These are phyloP conservation scores for Anoura caudifer DNA, from an alignment of 2,113 vertebrate genomes.

Conservation along the genomic window DNA sequence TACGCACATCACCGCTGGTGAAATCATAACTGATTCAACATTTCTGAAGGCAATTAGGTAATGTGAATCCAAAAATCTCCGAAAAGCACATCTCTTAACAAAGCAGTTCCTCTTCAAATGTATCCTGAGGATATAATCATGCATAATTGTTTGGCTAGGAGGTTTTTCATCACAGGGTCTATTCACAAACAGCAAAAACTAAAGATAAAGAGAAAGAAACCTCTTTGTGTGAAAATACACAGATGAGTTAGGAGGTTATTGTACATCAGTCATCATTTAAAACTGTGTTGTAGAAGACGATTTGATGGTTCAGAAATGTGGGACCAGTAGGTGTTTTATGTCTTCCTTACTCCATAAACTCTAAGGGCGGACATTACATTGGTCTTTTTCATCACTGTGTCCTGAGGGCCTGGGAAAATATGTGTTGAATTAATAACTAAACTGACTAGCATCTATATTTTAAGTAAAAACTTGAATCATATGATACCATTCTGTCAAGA, in stretches of 20 bases:
- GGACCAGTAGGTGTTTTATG: background rate
- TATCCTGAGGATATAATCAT: background rate
- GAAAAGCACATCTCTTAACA: background rate
- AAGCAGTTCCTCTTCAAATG: background rate
- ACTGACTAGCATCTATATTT: background rate
- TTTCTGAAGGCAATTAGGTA: background rate
- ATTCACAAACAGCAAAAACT: background rate
- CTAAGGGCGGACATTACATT: fast-evolving
- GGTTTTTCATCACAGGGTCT: background rate
- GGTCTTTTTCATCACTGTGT: background rate
- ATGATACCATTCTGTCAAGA: background rate
- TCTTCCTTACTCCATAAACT: background rate
- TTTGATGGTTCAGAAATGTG: background rate
- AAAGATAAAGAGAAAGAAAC: background rate
- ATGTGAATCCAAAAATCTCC: background rate
- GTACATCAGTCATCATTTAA: background rate
- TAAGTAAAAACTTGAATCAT: background rate
- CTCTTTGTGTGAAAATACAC: background rate
- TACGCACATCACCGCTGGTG: background rate
- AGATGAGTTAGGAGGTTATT: background rate
- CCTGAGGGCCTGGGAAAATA: background rate
- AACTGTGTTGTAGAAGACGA: background rate
- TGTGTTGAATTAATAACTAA: background rate
- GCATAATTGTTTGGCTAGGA: background rate
- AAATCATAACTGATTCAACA: background rate